Conservation (phyloP, 2,797 vertebrate species). For the Pachyuromys duprasi region DNA sequence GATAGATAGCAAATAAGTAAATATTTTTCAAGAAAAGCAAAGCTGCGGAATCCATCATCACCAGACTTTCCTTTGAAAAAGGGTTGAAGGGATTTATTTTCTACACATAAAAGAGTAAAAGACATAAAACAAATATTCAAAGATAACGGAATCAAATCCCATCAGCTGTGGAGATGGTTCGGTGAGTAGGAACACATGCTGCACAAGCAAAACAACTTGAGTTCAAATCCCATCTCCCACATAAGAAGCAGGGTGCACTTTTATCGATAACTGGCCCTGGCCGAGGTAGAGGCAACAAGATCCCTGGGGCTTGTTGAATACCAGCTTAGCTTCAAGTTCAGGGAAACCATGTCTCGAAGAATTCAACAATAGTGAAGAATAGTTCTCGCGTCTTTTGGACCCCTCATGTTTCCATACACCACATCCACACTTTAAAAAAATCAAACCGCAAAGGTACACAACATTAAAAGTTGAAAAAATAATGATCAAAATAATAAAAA, state of each 20-base stretch:
- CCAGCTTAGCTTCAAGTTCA: no score
- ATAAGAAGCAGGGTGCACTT: neutral
- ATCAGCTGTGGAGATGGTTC: neutral
- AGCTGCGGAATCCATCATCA: neutral
- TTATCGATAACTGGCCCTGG: neutral
- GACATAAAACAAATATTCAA: neutral
- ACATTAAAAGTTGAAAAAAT: neutral
- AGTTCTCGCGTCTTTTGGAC: neutral
- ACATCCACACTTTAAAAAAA: neutral
- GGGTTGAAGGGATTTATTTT: neutral
- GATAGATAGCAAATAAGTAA: neutral
- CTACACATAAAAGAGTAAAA: neutral
- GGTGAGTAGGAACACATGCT: neutral
- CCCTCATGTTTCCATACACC: neutral
- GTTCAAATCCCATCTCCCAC: neutral
- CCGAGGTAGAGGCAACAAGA: neutral
- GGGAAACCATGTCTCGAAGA: neutral
- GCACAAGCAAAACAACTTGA: neutral
- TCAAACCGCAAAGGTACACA: neutral
- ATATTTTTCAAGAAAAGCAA: neutral
- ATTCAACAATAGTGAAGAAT: no score
- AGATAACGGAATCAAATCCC: neutral
- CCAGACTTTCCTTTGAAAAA: neutral
- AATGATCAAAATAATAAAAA: neutral
- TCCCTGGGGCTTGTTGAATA: neutral